Percentiles rank a stretch among this genome's conserved stretches.
Conservation (phyloP, 2,797 vertebrate genomes). For the Carduelis carduelis region DNA sequence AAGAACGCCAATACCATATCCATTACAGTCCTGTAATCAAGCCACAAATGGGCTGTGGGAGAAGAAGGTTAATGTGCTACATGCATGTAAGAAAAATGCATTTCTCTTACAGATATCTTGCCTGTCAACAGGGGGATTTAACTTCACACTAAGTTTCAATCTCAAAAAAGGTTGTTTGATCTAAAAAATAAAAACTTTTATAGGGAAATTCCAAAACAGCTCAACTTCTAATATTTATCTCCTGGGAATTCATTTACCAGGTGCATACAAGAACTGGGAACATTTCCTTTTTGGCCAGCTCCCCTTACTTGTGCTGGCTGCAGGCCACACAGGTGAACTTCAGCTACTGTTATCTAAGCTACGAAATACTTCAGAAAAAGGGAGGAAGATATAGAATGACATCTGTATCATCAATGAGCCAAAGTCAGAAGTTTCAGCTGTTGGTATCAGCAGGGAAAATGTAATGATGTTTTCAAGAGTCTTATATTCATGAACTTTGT, state of each 20-base stretch:
- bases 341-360: slow-evolving; percentile 20
- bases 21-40: background rate
- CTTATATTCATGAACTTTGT: background rate
- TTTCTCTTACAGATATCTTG: background rate
- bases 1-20: background rate
- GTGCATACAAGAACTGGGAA: background rate
- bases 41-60: background rate
- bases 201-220: background rate
- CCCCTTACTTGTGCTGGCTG: background rate
- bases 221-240: background rate
- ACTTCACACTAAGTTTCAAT: background rate
- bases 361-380: background rate
- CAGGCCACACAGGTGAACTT: slow-evolving; percentile 26
- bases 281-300: slow-evolving; percentile 36
- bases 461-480: background rate
- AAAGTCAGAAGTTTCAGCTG: background rate
- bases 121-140: background rate
- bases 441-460: background rate
- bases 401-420: background rate
- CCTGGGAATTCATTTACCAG: slow-evolving; percentile 2
- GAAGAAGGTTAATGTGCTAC: background rate
- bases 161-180: background rate
- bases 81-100: background rate
- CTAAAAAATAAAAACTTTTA: background rate
- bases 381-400: background rate